These are phyloP conservation scores for Stomatorhinus ivindoensis DNA, from an alignment of 2,113 vertebrate genomes.

Conservation along the genomic window DNA sequence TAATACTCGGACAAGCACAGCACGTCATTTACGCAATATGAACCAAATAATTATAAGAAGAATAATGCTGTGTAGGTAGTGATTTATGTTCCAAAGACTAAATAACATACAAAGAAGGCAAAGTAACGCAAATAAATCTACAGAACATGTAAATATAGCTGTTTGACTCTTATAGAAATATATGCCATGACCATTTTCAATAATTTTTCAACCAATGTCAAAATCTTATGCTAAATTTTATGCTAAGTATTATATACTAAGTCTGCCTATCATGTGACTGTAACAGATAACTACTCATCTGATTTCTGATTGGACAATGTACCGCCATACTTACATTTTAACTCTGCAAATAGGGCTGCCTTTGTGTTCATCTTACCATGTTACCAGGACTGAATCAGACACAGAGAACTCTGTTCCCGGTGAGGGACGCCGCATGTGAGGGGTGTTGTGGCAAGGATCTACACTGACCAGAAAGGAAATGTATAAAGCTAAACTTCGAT, in stretches of 20 bases:
- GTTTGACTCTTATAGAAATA: not conserved
- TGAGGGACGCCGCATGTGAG: not conserved
- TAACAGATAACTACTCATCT: not conserved
- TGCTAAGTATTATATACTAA: not conserved
- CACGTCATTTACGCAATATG: not conserved
- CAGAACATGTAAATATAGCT: not conserved
- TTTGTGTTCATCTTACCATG: not conserved
- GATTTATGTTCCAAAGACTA: not conserved
- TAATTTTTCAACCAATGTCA: not conserved
- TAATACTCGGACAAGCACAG: not conserved
- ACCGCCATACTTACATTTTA: not conserved
- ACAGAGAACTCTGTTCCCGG: not conserved
- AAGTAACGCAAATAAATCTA: not conserved
- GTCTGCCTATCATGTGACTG: not conserved
- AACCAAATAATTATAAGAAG: not conserved
- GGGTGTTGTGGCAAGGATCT: not conserved
- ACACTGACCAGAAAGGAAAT: not conserved
- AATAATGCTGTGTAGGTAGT: not conserved
- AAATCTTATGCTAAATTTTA: not conserved
- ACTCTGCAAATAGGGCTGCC: constrained; percentile 1
- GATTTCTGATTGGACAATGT: not conserved
- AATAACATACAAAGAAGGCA: not conserved
- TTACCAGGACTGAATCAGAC: not conserved
- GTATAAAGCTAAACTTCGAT: not conserved
- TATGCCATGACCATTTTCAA: not conserved